Conservation (phyloP, 2,888 invertebrate genomes). For the Dicycla oo region DNA sequence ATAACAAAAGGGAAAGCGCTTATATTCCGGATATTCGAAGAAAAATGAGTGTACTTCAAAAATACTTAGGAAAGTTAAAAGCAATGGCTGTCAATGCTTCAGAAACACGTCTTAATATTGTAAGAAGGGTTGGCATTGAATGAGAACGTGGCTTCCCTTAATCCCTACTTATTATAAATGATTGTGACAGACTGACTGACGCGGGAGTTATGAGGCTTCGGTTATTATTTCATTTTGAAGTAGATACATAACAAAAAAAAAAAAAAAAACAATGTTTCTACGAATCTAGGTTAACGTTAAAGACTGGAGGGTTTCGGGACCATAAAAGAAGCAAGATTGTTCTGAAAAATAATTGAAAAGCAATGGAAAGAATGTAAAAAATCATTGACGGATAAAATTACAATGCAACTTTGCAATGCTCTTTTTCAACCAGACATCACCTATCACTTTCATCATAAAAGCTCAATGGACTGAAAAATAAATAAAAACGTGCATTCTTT, state of each 20-base stretch:
- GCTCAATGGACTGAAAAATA: slow-evolving; percentile 39
- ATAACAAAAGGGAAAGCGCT: slow-evolving; percentile 26
- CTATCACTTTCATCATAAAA: slow-evolving; percentile 49
- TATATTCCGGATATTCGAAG: slow-evolving; percentile 20
- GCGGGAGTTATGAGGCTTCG: slow-evolving; percentile 46
- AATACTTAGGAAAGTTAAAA: slow-evolving; percentile 33
- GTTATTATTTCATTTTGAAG: slow-evolving; percentile 28
- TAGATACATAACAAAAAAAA: slow-evolving; percentile 9
- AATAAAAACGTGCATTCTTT: slow-evolving; percentile 46
- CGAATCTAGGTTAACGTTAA: not conserved
- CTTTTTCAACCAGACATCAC: slow-evolving; percentile 37
- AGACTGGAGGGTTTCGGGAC: not conserved
- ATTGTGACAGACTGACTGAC: slow-evolving; percentile 52
- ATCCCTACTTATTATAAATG: slow-evolving; percentile 41
- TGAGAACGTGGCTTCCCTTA: slow-evolving; percentile 49
- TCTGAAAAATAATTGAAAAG: not conserved
- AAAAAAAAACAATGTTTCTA: not conserved
- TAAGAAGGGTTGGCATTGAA: slow-evolving; percentile 31
- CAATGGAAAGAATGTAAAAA: not conserved
- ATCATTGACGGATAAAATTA: not conserved
- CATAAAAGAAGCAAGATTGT: not conserved
- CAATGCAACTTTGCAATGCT: slow-evolving; percentile 22
- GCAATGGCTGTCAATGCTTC: not conserved
- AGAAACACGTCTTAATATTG: slow-evolving; percentile 29
- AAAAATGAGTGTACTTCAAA: slow-evolving; percentile 38